Evolutionary conservation across 2,113 vertebrate genomes (phyloP).

Genomic region (Otus sunia): DNA sequence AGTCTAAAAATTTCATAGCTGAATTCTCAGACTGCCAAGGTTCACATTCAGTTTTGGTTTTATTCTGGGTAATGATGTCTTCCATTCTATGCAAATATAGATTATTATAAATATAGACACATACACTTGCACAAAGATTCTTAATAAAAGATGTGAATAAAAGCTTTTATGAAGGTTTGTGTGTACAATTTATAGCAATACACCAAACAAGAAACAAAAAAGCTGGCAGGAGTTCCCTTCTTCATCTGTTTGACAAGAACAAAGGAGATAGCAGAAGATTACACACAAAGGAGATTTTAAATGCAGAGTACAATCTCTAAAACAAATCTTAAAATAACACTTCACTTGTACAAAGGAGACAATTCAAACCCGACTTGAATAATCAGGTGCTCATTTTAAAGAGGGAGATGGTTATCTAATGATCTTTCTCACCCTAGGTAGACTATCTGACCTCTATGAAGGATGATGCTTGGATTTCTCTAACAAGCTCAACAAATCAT

Average conservation of each 20-base stretch:
- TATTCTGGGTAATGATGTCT: neutral
- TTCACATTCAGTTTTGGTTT: neutral
- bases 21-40: neutral
- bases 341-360: neutral
- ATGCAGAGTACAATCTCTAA: conserved; percentile 36
- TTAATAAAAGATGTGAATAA: conserved; percentile 38
- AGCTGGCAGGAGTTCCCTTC: conserved; percentile 11
- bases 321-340: conserved; percentile 44
- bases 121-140: neutral
- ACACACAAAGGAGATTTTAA: conserved; percentile 50
- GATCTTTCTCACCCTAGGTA: neutral
- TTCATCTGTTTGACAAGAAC: conserved; percentile 36
- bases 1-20: neutral
- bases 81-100: conserved; percentile 30
- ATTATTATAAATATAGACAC: conserved; percentile 27
- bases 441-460: conserved; percentile 18
- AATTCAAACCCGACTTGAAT: neutral
- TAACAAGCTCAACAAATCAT: neutral
- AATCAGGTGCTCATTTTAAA: conserved; percentile 29
- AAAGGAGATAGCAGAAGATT: conserved; percentile 37
- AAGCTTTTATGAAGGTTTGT: conserved; percentile 27
- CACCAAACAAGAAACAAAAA: conserved; percentile 22
- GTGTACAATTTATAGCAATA: conserved; percentile 20
- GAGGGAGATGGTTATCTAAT: neutral
- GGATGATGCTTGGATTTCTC: neutral